A percentile compares a stretch with the other conserved stretches of the same genome.
These are phyloP conservation scores for Aptenodytes patagonicus DNA, from an alignment of 2,113 vertebrate genomes.

Conservation along the genomic window DNA sequence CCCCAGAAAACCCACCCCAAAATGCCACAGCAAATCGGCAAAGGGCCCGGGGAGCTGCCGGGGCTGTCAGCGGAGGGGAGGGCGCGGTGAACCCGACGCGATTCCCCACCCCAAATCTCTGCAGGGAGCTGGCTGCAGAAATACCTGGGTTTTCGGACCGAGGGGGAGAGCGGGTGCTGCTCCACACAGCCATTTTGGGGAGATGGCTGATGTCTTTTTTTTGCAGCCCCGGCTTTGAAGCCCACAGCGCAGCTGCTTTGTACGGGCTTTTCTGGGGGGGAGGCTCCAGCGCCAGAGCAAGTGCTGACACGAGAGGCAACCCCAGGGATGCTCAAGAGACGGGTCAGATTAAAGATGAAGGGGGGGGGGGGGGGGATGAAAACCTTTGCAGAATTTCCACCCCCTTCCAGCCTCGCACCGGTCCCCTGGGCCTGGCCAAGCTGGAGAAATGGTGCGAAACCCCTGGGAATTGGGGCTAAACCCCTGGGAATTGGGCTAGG, in stretches of 20 bases:
- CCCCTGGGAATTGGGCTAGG: neutral
- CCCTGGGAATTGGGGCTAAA: neutral
- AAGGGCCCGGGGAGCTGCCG: neutral
- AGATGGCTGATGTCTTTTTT: neutral
- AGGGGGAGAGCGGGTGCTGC: neutral
- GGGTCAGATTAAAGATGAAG: neutral
- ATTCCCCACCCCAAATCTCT: neutral
- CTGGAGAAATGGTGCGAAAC: neutral
- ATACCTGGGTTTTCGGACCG: rapidly evolving
- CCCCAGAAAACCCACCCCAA: neutral
- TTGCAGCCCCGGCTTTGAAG: neutral
- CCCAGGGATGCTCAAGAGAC: neutral
- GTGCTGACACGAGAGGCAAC: rapidly evolving
- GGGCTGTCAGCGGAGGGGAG: neutral
- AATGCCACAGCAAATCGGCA: neutral
- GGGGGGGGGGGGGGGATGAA: neutral
- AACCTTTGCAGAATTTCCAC: neutral
- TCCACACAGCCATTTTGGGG: neutral
- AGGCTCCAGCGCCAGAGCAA: rapidly evolving
- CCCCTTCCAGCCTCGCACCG: rapidly evolving
- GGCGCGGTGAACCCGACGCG: rapidly evolving
- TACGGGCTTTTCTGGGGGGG: neutral
- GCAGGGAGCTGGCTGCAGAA: neutral
- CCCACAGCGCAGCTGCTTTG: neutral
- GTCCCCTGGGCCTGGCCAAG: neutral